Evolutionary conservation across 2,797 vertebrate species (phyloP).

Genomic region (Pangasius mekongensis): DNA sequence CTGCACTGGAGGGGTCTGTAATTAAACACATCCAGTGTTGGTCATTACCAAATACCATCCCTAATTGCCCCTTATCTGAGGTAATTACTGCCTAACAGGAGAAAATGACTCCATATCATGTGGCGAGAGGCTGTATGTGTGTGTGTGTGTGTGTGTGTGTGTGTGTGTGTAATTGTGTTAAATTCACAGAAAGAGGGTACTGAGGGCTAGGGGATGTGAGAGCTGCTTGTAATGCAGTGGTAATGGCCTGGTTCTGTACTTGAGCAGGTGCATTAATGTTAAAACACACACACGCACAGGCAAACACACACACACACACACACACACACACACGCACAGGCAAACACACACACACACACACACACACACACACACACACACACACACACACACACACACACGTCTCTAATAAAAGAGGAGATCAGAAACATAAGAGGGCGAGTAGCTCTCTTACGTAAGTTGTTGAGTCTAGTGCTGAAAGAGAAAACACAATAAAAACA

Average conservation of each 20-base stretch:
- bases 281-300: constrained; percentile 37
- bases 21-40: constrained; percentile 81
- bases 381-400: neutral
- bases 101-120: constrained; percentile 66
- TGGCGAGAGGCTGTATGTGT: constrained; percentile 49
- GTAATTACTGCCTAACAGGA: constrained; percentile 74
- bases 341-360: too few species aligned
- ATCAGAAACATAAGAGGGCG: constrained; percentile 3
- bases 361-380: neutral
- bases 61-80: constrained; percentile 80
- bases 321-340: constrained; percentile 31
- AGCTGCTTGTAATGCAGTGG: constrained; percentile 49
- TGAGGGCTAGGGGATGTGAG: constrained; percentile 32
- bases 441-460: constrained; percentile 16
- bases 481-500: constrained; percentile 24
- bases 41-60: constrained; percentile 80
- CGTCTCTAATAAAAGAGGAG: neutral
- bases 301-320: neutral
- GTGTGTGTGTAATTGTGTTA: constrained; percentile 42
- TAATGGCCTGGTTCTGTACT: constrained; percentile 57
- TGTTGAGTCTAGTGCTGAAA: constrained; percentile 16
- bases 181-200: constrained; percentile 47
- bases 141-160: constrained; percentile 44
- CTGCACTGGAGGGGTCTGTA: constrained; percentile 72
- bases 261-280: constrained; percentile 62